Evolutionary conservation across 1,140 invertebrate genomes (phyloP).

Genomic region (Steinernema feltiae): DNA sequence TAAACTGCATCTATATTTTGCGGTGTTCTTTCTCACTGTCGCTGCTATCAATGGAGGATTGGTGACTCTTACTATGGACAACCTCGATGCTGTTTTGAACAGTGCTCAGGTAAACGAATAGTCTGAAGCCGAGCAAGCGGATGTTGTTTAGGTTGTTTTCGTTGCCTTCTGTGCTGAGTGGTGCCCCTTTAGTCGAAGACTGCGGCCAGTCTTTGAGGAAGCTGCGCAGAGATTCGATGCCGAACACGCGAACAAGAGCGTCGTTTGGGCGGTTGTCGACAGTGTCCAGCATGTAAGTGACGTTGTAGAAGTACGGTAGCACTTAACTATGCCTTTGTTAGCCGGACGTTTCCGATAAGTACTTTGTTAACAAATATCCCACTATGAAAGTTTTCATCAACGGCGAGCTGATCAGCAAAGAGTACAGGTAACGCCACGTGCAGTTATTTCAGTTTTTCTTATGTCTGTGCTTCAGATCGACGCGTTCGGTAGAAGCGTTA

Average conservation of each 20-base stretch:
- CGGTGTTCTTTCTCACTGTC: neutral
- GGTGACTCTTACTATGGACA: neutral
- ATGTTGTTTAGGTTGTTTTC: conserved; percentile 49
- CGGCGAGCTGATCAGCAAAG: conserved; percentile 54
- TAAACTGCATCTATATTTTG: neutral
- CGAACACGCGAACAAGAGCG: conserved; percentile 72
- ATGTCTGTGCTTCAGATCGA: conserved; percentile 31
- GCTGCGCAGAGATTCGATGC: conserved; percentile 77
- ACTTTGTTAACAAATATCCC: conserved; percentile 83
- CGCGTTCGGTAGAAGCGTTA: conserved; percentile 55
- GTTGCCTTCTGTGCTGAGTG: conserved; percentile 66
- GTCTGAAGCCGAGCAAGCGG: neutral
- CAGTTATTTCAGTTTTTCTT: neutral
- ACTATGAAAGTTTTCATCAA: conserved; percentile 74
- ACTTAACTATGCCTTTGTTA: conserved; percentile 64
- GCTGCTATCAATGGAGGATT: neutral
- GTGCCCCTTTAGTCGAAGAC: conserved; percentile 76
- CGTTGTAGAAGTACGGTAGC: neutral
- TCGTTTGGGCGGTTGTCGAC: conserved; percentile 91
- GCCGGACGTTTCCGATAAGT: conserved; percentile 96
- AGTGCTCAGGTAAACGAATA: neutral
- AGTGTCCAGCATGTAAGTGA: conserved; percentile 69
- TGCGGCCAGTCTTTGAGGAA: conserved; percentile 92
- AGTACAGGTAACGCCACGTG: conserved; percentile 49
- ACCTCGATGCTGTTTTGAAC: neutral